Conservation (phyloP, 2,888 invertebrate genomes). For the Stomorhina lunata region DNA sequence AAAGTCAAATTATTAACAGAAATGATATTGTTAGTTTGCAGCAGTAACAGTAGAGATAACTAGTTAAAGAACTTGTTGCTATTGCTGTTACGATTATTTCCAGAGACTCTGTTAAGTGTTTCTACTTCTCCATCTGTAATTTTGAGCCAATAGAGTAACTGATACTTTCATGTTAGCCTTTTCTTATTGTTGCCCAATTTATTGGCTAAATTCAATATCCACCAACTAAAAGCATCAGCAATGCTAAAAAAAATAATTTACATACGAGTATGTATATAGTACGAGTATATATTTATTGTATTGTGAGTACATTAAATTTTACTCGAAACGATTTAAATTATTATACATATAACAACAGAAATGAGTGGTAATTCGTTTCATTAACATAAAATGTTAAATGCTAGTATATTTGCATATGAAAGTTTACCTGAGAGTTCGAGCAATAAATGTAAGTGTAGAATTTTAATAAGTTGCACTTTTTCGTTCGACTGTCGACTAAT, state of each 20-base stretch:
- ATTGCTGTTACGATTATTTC: constrained; percentile 18
- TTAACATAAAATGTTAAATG: not conserved
- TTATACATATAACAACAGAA: not conserved
- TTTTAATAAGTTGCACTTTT: constrained; percentile 46
- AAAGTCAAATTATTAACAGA: constrained; percentile 41
- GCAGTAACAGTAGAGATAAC: not conserved
- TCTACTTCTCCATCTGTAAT: constrained; percentile 8
- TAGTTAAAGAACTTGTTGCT: too few relatives aligned
- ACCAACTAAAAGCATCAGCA: not conserved
- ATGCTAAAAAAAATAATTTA: constrained; percentile 37
- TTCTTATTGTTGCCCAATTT: constrained; percentile 50
- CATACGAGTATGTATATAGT: not conserved
- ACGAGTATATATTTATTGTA: too few relatives aligned
- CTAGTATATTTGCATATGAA: not conserved
- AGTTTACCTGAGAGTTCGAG: not conserved
- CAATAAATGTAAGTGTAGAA: constrained; percentile 15
- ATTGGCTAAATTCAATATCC: constrained; percentile 44
- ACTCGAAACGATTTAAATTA: not conserved
- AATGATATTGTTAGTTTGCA: constrained; percentile 5
- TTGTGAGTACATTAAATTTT: too few relatives aligned
- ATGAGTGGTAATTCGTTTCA: not conserved
- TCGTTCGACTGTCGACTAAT: not conserved
- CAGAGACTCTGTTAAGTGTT: constrained; percentile 1
- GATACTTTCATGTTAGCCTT: not conserved
- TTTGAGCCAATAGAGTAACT: not conserved